Evolutionary conservation across 1,140 invertebrate species (phyloP), one percentile per base, ranked within the genome.

Genomic region (Rhynchophorus ferrugineus): DNA sequence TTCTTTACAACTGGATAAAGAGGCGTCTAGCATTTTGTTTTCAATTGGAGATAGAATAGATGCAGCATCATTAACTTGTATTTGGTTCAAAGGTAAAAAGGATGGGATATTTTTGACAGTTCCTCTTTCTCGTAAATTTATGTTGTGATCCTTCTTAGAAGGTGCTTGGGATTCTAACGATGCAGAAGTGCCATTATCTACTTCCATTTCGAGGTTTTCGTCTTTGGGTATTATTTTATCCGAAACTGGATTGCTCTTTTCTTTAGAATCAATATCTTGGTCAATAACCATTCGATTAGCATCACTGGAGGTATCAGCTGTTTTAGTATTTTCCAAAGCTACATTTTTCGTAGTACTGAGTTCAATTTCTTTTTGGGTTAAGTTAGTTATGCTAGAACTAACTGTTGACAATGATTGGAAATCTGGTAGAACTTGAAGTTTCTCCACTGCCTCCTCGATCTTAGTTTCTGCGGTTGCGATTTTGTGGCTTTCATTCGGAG

Each of bases 11-110:
- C 70, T 71, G 9, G 76, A 78, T 46, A 78, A 62, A 52, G 74
- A 69, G 8, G 76, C 76, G 59, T 78, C 76, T 29, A 65, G 62
- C 54, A 76, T 71, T 64, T 73, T 75, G 42, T 54, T 63, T 45
- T 69, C 63, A 6, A 64, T 62, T 7, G 54, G 24, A 33, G 44
- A 49, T 1, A 42, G 38, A 11, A 44, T 17, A 1, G 9, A 16
- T 38, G 37, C 14, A 1, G 9, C 13, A 5, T 9, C 7, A n/a
- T 35, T 16, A 20, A 13, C 6, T 13, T 14, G 8, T 13, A 21
- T 35, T 20, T 54, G 37, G 16, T 44, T 47, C 29, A 49, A 43
- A 1, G 52, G 44, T 29, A 54, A 29, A 20, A 45, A 53, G 0
- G 20, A 39, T 41, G 50, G 50, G 3, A 53, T 34, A 8, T 41